Evolutionary conservation across 2,888 invertebrate species (phyloP).

Genomic region (Byasa hedistus): DNA sequence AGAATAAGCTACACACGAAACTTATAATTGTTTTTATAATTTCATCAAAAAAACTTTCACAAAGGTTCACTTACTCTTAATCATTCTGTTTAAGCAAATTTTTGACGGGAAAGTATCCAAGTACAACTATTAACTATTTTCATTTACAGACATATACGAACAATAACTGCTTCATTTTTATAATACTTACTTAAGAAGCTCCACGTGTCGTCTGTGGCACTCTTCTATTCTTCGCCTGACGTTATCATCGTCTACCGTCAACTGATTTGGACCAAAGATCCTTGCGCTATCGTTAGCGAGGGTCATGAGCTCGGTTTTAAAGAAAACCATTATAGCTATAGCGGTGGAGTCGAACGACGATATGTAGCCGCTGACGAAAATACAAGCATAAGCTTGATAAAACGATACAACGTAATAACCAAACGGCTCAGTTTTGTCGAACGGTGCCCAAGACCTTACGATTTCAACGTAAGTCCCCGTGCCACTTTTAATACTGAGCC

Average conservation of each 20-base stretch:
- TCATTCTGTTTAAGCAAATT: too few species aligned
- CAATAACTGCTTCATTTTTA: too few species aligned
- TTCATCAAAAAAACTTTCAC: too few species aligned
- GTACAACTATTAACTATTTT: too few species aligned
- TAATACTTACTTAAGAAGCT: conserved; percentile 57
- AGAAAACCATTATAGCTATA: conserved; percentile 69
- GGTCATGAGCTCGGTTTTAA: conserved; percentile 59
- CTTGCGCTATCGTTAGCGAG: conserved; percentile 52
- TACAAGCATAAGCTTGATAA: conserved; percentile 58
- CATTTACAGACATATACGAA: too few species aligned
- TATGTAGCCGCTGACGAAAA: conserved; percentile 69
- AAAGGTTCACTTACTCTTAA: too few species aligned
- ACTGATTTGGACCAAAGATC: conserved; percentile 50
- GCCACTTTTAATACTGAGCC: conserved; percentile 53
- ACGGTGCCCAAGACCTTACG: conserved; percentile 70
- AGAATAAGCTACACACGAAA: too few species aligned
- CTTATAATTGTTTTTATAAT: too few species aligned
- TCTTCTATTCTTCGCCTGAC: conserved; percentile 47
- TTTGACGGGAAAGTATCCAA: too few species aligned
- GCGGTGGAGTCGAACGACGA: conserved; percentile 67
- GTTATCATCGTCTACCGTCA: conserved; percentile 33
- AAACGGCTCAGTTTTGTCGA: conserved; percentile 51
- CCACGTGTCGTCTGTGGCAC: conserved; percentile 57
- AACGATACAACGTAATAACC: conserved; percentile 56
- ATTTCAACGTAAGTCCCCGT: conserved; percentile 57